phyloP scores from a whole-genome alignment of 2,797 vertebrate genomes.

The Rhodeus uyekii region DNA sequence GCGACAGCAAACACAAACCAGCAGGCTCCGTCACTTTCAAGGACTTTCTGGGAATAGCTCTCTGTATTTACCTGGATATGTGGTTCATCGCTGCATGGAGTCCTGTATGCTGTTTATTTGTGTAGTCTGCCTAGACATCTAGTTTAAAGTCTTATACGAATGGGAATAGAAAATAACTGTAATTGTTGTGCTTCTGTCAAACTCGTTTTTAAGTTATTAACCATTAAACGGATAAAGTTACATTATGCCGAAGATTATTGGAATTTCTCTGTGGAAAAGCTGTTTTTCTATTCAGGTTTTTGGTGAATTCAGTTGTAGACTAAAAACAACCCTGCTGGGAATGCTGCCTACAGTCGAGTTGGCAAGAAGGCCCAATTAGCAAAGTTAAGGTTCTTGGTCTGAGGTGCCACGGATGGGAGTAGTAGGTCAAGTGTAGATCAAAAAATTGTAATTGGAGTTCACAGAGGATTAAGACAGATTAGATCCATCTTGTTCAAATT shows the following conservation, averaged over 20 bases:
- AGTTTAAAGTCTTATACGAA: background rate
- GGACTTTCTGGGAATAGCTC: slow-evolving; percentile 3
- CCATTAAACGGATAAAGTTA: background rate
- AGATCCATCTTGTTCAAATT: slow-evolving; percentile 30
- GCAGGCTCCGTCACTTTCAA: slow-evolving; percentile 14
- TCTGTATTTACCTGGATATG: background rate
- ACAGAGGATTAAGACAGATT: slow-evolving; percentile 34
- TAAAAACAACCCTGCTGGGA: background rate
- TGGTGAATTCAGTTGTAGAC: background rate
- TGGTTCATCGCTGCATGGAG: background rate
- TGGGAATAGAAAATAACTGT: background rate
- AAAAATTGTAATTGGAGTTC: slow-evolving; percentile 37
- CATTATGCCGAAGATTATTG: background rate
- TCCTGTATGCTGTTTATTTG: background rate
- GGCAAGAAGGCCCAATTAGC: slow-evolving; percentile 27
- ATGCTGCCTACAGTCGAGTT: background rate
- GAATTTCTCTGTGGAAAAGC: background rate
- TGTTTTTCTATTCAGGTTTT: background rate
- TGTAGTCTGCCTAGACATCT: background rate
- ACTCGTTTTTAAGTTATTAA: background rate
- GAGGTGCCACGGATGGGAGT: slow-evolving; percentile 22
- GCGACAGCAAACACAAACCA: slow-evolving; percentile 15
- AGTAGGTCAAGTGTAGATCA: slow-evolving; percentile 45
- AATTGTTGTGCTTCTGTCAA: background rate
- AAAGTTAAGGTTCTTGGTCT: slow-evolving; percentile 13